Evolutionary conservation across 2,888 invertebrate species (phyloP).

Genomic region (Drosophila paranaensis): DNA sequence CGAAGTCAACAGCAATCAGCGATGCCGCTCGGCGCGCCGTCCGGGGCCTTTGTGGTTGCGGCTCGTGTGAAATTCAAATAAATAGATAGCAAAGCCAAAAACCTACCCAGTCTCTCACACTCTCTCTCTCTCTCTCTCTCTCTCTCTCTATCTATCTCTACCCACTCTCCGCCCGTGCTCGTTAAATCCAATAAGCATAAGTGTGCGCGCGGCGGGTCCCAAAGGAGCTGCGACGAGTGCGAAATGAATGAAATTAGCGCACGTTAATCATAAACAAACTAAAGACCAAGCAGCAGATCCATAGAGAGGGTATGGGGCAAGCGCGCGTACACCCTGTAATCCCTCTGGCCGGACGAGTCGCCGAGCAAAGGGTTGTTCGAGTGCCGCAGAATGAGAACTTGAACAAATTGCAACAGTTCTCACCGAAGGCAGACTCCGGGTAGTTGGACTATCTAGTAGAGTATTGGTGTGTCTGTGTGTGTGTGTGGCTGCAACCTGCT

Average conservation of each 20-base stretch:
- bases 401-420: constrained; percentile 78
- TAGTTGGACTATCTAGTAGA: neutral
- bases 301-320: neutral
- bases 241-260: constrained; percentile 79
- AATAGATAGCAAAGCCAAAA: constrained; percentile 35
- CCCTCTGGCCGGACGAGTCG: constrained; percentile 10
- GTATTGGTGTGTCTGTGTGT: neutral
- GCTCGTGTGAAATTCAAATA: constrained; percentile 65
- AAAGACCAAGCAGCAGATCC: constrained; percentile 22
- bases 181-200: constrained; percentile 74
- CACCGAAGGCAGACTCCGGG: constrained; percentile 36
- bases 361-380: constrained; percentile 60
- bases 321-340: constrained; percentile 4
- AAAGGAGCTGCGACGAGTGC: constrained; percentile 58
- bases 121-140: neutral
- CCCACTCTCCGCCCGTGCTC: neutral
- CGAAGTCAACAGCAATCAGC: constrained; percentile 67
- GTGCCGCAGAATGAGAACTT: constrained; percentile 12
- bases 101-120: neutral
- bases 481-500: constrained; percentile 63
- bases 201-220: constrained; percentile 63
- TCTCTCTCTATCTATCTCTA: no score
- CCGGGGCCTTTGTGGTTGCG: constrained; percentile 48
- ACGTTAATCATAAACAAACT: constrained; percentile 80
- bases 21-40: constrained; percentile 27